Base-by-base conservation (phyloP, 2,797 vertebrate genomes). In the Urosaurus nigricauda region DNA sequence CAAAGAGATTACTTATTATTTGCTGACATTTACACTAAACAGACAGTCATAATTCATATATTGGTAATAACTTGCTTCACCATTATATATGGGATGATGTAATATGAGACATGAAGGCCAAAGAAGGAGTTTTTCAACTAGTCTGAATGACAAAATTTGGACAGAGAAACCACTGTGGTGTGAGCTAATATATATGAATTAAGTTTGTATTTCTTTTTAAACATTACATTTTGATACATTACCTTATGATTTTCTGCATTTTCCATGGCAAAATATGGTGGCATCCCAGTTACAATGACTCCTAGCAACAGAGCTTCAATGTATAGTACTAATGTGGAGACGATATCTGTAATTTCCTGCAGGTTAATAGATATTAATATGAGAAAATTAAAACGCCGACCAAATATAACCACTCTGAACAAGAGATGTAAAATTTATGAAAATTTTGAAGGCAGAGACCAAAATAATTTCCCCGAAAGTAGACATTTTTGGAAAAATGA, bases 251-350 rank as follows among this genome's bases (percentile, higher is more conserved):
- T 98, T 56, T 98, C 97, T 0, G 98, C 98, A 84, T 99, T 99
- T 89, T 99, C 99, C 98, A 99, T 98, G 26, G 98, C 98, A 16
- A 99, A 99, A 90, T 99, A 99, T 1, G 98, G 98, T 0, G 98
- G 98, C 98, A 99, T 98, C 0, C 98, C 98, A 3, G 98, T 98
- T 3, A 98, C 97, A 73, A 97, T 96, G 84, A 97, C 95, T 56
- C 97, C 97, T 87, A 97, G 94, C 0, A 97, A 90, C 90, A 97
- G 95, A 0, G 97, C 96, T 90, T 97, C 96, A 84, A 97, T 97
- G 89, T 97, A 97, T 35, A 97, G 94, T 83, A 97, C 96, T 24
- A 97, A 86, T 89, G 95, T 96, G 94, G 96, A 97, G 87, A 97
- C 94, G 0, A 96, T 97, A 83, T 97, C 96, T 68, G 96, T 96